Evolutionary conservation across 2,888 invertebrate species (phyloP).

Genomic region (Agriopis leucophaearia): DNA sequence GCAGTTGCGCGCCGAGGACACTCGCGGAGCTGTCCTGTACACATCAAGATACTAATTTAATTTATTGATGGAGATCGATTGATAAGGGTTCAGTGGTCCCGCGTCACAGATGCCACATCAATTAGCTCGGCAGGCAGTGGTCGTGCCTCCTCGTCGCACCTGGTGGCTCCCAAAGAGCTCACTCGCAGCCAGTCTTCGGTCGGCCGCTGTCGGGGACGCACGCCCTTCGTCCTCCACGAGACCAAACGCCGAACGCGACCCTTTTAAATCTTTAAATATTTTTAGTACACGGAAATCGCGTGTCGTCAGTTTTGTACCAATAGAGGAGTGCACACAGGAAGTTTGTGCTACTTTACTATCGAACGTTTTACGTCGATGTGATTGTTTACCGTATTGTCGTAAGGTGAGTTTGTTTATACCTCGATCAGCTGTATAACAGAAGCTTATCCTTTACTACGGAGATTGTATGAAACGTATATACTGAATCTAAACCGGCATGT

Average conservation of each 20-base stretch:
- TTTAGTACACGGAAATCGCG: slow-evolving; percentile 75
- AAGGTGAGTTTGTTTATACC: slow-evolving; percentile 75
- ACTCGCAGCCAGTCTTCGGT: slow-evolving; percentile 59
- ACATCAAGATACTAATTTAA: slow-evolving; percentile 21
- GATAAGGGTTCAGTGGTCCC: slow-evolving; percentile 47
- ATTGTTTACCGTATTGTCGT: slow-evolving; percentile 66
- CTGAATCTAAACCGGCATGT: slow-evolving; percentile 15
- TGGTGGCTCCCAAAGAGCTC: slow-evolving; percentile 59
- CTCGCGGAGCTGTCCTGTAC: slow-evolving; percentile 10
- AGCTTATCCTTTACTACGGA: slow-evolving; percentile 18
- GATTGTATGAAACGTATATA: slow-evolving; percentile 14
- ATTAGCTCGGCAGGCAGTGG: slow-evolving; percentile 58
- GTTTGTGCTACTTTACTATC: slow-evolving; percentile 56
- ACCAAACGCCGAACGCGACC: slow-evolving; percentile 59
- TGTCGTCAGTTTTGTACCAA: slow-evolving; percentile 58
- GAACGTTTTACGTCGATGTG: slow-evolving; percentile 66
- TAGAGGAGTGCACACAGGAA: slow-evolving; percentile 60
- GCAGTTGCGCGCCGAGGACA: slow-evolving; percentile 29
- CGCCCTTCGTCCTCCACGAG: slow-evolving; percentile 66
- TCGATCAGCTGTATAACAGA: slow-evolving; percentile 69
- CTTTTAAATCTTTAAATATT: slow-evolving; percentile 73
- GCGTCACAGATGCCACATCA: slow-evolving; percentile 61
- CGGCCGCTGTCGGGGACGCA: slow-evolving; percentile 70
- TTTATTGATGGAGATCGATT: slow-evolving; percentile 45
- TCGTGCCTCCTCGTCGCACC: slow-evolving; percentile 62